A percentile compares a stretch with the other conserved stretches of the same genome.
Evolutionary conservation across 2,797 vertebrate genomes (phyloP).

Genomic region (Carcharodon carcharias): DNA sequence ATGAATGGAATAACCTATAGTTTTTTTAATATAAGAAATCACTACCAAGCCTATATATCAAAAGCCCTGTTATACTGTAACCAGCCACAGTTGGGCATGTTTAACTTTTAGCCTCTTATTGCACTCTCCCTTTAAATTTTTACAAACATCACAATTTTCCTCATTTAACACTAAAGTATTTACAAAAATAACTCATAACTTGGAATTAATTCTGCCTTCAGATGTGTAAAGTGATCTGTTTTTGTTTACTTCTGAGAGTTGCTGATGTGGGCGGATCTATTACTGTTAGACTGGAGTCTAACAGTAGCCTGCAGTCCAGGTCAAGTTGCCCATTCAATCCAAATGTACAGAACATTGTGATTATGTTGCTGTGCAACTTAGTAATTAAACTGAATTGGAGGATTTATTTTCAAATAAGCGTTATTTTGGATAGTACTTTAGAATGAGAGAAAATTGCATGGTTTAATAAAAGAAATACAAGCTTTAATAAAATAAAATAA

Average conservation of each 20-base stretch:
- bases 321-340: not conserved
- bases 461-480: not conserved
- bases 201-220: not conserved
- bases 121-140: not conserved
- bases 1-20: not conserved
- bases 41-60: not conserved
- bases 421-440: conserved; percentile 14
- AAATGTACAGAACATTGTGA: not conserved
- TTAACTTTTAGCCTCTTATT: not conserved
- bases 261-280: not conserved
- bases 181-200: not conserved
- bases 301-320: not conserved
- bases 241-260: not conserved
- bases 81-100: not conserved
- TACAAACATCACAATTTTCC: not conserved
- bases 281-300: not conserved
- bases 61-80: not conserved
- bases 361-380: conserved; percentile 5
- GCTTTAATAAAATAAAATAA: not conserved
- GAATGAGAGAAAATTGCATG: conserved; percentile 27
- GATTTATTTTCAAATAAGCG: not conserved
- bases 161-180: not conserved
- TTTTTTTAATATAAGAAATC: not conserved
- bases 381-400: conserved; percentile 18
- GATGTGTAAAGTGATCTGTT: not conserved